Conservation (phyloP, 2,797 vertebrate species). For the Ateles fusciceps region DNA sequence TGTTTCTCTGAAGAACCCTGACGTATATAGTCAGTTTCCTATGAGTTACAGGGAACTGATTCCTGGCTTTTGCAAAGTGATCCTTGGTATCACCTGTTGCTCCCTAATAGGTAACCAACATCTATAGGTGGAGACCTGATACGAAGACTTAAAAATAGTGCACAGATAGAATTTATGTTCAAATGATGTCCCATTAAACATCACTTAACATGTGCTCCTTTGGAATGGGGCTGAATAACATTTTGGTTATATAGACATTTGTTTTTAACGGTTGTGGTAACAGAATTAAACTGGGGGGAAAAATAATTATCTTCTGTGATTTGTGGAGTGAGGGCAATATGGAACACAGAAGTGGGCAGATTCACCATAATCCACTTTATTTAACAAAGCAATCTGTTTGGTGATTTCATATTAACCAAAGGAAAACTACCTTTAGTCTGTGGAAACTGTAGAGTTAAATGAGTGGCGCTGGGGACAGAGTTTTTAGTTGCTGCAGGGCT, state of each 20-base stretch:
- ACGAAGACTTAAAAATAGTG: neutral
- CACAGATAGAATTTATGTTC: neutral
- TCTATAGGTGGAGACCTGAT: neutral
- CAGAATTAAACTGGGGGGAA: neutral
- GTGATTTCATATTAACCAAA: neutral
- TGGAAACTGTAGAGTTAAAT: constrained; percentile 13
- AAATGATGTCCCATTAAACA: neutral
- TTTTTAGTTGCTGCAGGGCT: neutral
- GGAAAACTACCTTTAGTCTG: neutral
- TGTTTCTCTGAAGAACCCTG: neutral
- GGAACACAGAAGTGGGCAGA: neutral
- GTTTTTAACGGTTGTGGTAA: neutral
- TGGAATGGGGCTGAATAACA: neutral
- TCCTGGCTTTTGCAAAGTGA: neutral
- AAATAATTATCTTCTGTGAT: neutral
- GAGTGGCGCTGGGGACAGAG: neutral
- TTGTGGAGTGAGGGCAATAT: neutral
- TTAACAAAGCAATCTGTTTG: constrained; percentile 22
- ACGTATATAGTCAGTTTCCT: neutral
- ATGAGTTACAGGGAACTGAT: neutral
- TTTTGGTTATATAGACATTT: neutral
- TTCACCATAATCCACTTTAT: neutral
- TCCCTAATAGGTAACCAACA: neutral
- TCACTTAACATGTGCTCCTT: neutral
- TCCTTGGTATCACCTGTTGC: neutral